Evolutionary conservation across 1,140 invertebrate genomes (phyloP).

Genomic region (Scaptodrosophila lebanonensis): DNA sequence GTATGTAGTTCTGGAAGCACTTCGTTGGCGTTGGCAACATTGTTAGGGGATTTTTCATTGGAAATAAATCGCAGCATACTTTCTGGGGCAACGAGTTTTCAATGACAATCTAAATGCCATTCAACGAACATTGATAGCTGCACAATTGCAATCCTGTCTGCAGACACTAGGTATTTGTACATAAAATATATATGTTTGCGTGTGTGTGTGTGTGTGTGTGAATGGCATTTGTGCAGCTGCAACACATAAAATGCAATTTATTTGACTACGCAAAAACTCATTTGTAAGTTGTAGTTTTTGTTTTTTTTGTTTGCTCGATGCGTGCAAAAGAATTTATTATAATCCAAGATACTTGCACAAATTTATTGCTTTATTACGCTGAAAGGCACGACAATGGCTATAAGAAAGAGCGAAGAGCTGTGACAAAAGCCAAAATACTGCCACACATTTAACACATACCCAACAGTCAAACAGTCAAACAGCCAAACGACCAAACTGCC

Average conservation of each 20-base stretch:
- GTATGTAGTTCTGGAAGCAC: too few species aligned
- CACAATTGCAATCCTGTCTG: background rate
- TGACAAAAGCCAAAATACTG: too few species aligned
- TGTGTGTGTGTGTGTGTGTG: too few species aligned
- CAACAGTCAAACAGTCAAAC: slow-evolving; percentile 32
- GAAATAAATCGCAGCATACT: slow-evolving; percentile 20
- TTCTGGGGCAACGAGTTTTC: slow-evolving; percentile 11
- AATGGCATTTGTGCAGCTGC: too few species aligned
- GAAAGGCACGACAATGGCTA: slow-evolving; percentile 12
- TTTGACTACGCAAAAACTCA: slow-evolving; percentile 41
- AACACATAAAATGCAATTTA: slow-evolving; percentile 40
- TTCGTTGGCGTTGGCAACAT: too few species aligned
- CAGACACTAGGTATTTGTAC: too few species aligned
- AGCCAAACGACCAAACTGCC: slow-evolving; percentile 34
- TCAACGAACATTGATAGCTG: background rate
- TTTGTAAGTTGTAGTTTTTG: slow-evolving; percentile 42
- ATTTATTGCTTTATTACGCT: slow-evolving; percentile 62
- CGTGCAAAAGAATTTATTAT: too few species aligned
- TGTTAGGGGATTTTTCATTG: too few species aligned
- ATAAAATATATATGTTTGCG: too few species aligned
- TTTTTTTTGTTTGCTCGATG: background rate
- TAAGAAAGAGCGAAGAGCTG: too few species aligned
- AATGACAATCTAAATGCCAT: slow-evolving; percentile 13
- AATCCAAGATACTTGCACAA: slow-evolving; percentile 24
- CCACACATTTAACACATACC: too few species aligned